These are phyloP conservation scores for Parotocinclus haroldoi DNA, from an alignment of 2,797 vertebrate genomes.

Conservation along the genomic window DNA sequence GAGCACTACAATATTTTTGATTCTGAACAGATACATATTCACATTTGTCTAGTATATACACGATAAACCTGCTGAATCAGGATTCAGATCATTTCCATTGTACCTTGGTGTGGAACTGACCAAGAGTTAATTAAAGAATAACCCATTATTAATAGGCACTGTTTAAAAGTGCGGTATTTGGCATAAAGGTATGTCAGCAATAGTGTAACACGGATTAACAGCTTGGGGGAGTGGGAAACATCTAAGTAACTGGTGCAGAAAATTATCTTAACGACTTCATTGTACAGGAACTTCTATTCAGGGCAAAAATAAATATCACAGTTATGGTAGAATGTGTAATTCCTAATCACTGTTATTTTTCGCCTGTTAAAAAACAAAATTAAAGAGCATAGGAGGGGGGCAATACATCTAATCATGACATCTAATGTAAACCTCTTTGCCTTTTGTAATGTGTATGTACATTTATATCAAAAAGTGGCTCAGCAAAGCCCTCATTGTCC, in stretches of 20 bases:
- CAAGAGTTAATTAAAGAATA: slow-evolving; percentile 57
- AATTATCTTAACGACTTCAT: slow-evolving; percentile 31
- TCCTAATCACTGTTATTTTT: background rate
- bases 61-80: slow-evolving; percentile 64
- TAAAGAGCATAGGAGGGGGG: background rate
- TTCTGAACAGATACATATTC: slow-evolving; percentile 77
- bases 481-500: slow-evolving; percentile 40
- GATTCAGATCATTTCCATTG: slow-evolving; percentile 54
- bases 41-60: slow-evolving; percentile 79
- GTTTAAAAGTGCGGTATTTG: slow-evolving; percentile 59
- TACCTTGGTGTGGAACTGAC: slow-evolving; percentile 60
- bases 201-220: slow-evolving; percentile 37
- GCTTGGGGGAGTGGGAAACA: slow-evolving; percentile 41
- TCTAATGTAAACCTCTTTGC: slow-evolving; percentile 28
- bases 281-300: slow-evolving; percentile 59
- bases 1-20: slow-evolving; percentile 68
- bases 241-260: slow-evolving; percentile 42
- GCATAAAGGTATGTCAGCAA: slow-evolving; percentile 56
- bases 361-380: too few relatives aligned
- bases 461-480: slow-evolving; percentile 53
- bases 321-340: background rate
- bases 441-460: slow-evolving; percentile 40
- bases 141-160: slow-evolving; percentile 45
- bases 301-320: background rate
- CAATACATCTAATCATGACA: background rate